These are phyloP conservation scores for Lagenorhynchus albirostris DNA, from an alignment of 2,113 vertebrate species.

Conservation along the genomic window DNA sequence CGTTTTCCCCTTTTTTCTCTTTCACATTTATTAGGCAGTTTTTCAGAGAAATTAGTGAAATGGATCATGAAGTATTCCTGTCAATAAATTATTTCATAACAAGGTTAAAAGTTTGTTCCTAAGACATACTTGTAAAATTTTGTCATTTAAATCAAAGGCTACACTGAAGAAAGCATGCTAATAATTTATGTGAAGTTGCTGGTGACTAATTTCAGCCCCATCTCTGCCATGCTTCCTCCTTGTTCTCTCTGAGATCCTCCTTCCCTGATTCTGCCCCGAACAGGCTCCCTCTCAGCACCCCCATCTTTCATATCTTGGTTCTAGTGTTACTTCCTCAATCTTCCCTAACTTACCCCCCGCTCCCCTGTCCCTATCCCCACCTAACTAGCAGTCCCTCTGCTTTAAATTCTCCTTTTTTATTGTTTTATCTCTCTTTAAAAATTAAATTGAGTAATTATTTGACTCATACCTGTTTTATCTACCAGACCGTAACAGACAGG, in stretches of 20 bases:
- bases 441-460: background rate
- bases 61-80: background rate
- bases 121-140: background rate
- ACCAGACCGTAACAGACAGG: background rate
- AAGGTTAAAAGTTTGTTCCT: background rate
- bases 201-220: background rate
- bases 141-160: background rate
- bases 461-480: background rate
- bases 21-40: constrained; percentile 17
- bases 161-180: background rate
- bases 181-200: background rate
- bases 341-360: background rate
- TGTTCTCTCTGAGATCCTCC: background rate
- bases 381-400: background rate
- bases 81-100: constrained; percentile 6
- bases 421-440: background rate
- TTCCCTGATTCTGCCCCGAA: background rate
- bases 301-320: background rate
- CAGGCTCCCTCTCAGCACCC: accelerated
- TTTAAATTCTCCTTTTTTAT: background rate
- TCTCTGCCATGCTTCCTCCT: background rate
- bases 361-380: too few relatives aligned
- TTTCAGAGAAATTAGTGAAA: constrained; percentile 30
- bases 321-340: background rate
- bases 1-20: background rate